phyloP scores from a whole-genome alignment of 2,888 invertebrate genomes.

The Neelides folsomi region DNA sequence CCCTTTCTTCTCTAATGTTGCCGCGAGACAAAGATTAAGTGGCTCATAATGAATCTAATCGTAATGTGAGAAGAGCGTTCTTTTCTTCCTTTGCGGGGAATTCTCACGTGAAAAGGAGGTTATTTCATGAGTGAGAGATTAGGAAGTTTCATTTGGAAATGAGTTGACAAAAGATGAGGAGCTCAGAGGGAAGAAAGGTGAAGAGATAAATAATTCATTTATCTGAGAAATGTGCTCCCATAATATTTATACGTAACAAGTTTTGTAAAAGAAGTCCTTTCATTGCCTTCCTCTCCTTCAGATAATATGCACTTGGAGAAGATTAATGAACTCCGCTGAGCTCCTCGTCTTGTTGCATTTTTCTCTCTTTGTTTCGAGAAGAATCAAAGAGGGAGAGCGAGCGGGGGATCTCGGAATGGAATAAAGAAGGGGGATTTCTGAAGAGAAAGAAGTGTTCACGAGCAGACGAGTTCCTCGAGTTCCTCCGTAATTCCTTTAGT shows the following conservation, averaged over 20 bases:
- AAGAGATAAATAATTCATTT: constrained; percentile 9
- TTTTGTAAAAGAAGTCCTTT: constrained; percentile 3
- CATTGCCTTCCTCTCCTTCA: constrained; percentile 8
- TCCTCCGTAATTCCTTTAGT: constrained; percentile 15
- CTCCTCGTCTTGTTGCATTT: constrained; percentile 8
- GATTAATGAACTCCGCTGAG: constrained; percentile 12
- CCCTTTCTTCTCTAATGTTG: not conserved
- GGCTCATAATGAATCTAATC: not conserved
- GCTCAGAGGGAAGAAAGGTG: not conserved
- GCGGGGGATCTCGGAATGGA: constrained; percentile 3
- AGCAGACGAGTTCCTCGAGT: constrained; percentile 1
- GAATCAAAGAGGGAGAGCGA: not conserved
- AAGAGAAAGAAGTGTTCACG: not conserved
- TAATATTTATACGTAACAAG: constrained; percentile 1
- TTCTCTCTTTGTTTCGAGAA: constrained; percentile 2
- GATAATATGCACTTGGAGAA: constrained; percentile 11
- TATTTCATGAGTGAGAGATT: constrained; percentile 1
- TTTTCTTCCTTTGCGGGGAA: not conserved
- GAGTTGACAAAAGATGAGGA: not conserved
- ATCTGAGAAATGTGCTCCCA: not conserved
- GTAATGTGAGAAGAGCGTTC: constrained; percentile 2
- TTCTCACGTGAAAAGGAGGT: not conserved
- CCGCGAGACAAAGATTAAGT: no score
- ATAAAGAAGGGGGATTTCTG: not conserved
- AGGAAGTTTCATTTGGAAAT: not conserved